Evolutionary conservation across 2,888 invertebrate genomes (phyloP).

Genomic region (Tupiocoris notatus): DNA sequence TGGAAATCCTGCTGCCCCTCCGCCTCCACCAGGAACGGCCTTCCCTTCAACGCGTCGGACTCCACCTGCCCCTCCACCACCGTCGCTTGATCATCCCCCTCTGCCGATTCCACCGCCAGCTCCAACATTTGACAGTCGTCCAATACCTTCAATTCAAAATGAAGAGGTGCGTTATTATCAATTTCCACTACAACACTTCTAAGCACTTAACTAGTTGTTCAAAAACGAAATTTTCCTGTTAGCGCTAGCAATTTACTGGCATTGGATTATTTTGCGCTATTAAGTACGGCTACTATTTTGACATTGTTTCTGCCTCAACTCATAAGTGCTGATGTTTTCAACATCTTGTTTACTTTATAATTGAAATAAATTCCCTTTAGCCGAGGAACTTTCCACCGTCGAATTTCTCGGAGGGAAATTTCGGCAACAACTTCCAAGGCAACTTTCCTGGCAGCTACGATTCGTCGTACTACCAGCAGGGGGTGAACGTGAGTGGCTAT

Average conservation of each 20-base stretch:
- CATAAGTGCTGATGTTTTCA: neutral
- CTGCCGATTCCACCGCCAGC: neutral
- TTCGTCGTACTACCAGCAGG: conserved; percentile 8
- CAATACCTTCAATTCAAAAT: neutral
- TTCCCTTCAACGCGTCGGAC: neutral
- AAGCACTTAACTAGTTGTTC: too few relatives aligned
- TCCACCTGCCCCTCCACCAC: neutral
- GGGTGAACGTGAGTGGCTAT: neutral
- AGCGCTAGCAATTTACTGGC: too few relatives aligned
- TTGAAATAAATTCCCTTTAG: neutral
- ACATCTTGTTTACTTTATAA: neutral
- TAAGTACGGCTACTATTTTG: too few relatives aligned
- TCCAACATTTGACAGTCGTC: neutral
- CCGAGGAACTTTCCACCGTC: conserved; percentile 1
- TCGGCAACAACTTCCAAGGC: conserved; percentile 23
- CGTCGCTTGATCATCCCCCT: neutral
- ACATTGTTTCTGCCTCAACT: too few relatives aligned
- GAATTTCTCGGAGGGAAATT: conserved; percentile 7
- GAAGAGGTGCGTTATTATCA: neutral
- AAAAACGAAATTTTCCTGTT: too few relatives aligned
- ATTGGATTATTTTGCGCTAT: too few relatives aligned
- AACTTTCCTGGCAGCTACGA: neutral
- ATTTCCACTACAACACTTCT: neutral
- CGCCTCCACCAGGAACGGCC: neutral
- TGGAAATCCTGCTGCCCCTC: neutral